phyloP scores from a whole-genome alignment of 2,113 vertebrate genomes.

The Dicaeum eximium region DNA sequence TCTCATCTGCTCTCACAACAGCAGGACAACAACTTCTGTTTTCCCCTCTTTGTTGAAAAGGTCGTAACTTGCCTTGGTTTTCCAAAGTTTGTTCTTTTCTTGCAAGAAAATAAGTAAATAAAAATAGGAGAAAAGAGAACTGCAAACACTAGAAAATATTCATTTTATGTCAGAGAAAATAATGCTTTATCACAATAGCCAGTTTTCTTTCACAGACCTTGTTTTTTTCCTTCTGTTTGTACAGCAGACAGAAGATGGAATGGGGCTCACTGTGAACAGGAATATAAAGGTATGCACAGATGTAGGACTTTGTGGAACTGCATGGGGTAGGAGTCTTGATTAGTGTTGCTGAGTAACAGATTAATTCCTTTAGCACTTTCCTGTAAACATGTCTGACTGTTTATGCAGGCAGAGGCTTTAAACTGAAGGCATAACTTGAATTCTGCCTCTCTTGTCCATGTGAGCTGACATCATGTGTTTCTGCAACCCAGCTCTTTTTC shows the following conservation, averaged over 20 bases:
- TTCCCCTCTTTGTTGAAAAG: neutral
- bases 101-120: neutral
- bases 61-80: neutral
- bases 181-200: neutral
- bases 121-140: neutral
- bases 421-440: neutral
- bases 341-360: constrained; percentile 68
- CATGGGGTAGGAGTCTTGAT: constrained; percentile 60
- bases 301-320: constrained; percentile 44
- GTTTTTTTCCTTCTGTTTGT: neutral
- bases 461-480: neutral
- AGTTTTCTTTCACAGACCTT: neutral
- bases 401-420: constrained; percentile 8
- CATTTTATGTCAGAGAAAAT: neutral
- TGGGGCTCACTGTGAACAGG: neutral
- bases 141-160: neutral
- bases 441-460: neutral
- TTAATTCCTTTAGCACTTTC: constrained; percentile 60
- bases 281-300: constrained; percentile 50
- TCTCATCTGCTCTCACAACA: neutral
- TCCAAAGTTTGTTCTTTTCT: neutral
- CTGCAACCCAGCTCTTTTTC: neutral
- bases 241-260: neutral
- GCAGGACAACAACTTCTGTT: constrained; percentile 33
- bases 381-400: neutral